Evolutionary conservation across 2,888 invertebrate genomes (phyloP).

Genomic region (Malthinus flaveolus): DNA sequence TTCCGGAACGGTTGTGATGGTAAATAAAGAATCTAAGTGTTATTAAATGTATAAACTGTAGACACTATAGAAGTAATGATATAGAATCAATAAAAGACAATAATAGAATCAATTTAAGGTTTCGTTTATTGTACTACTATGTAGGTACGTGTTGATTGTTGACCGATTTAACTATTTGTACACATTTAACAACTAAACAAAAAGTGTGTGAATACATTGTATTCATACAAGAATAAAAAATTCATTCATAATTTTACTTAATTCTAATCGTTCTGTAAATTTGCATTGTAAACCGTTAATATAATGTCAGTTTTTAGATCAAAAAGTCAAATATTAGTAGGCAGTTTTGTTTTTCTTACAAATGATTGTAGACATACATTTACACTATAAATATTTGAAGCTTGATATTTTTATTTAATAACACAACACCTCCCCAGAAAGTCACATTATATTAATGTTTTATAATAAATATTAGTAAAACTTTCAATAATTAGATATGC

Average conservation of each 20-base stretch:
- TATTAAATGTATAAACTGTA: slow-evolving; percentile 4
- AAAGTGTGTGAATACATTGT: slow-evolving; percentile 19
- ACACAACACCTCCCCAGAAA: slow-evolving; percentile 13
- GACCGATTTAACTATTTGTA: slow-evolving; percentile 35
- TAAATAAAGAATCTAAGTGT: background rate
- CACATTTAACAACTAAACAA: slow-evolving; percentile 19
- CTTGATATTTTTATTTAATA: slow-evolving; percentile 27
- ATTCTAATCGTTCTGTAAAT: slow-evolving; percentile 46
- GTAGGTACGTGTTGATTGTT: slow-evolving; percentile 31
- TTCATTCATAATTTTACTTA: slow-evolving; percentile 34
- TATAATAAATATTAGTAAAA: slow-evolving; percentile 24
- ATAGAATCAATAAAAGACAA: slow-evolving; percentile 25
- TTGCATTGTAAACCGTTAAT: slow-evolving; percentile 42
- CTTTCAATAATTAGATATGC: slow-evolving; percentile 10
- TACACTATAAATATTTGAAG: slow-evolving; percentile 47
- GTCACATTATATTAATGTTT: slow-evolving; percentile 18
- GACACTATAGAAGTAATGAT: slow-evolving; percentile 1
- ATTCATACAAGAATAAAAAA: slow-evolving; percentile 15
- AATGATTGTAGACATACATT: slow-evolving; percentile 30
- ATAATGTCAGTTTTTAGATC: slow-evolving; percentile 34
- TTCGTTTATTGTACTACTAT: no score
- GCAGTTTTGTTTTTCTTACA: slow-evolving; percentile 29
- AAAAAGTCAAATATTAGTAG: slow-evolving; percentile 41
- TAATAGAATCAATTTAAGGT: slow-evolving; percentile 19
- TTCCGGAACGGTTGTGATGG: no score